Evolutionary conservation across 2,797 vertebrate species (phyloP), one percentile per base, ranked within the genome.

Genomic region (Heterohyrax brucei): DNA sequence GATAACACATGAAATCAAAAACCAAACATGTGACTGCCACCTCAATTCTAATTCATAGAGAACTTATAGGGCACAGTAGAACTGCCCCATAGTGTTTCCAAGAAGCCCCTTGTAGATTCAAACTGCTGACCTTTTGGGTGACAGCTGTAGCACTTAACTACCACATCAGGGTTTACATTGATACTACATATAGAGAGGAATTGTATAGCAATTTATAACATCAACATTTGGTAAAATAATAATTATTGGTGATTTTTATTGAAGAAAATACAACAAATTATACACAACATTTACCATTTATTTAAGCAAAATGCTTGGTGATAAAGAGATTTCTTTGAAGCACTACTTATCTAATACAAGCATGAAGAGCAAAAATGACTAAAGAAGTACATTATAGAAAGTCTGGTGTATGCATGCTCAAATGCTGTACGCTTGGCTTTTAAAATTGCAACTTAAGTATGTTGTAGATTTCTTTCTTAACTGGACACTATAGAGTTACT

Each of bases 211-310:
- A 79, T 30, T 19, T 12, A 30, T 89, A 66, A 68, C 21, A 44
- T 44, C 12, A 24, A 26, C 33, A 72, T 78, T 92, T 93, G 53
- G 21, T 75, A 82, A 93, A 89, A 86, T 76, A 94, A 76, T 46
- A 86, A 56, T 87, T 88, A 85, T 94, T 76, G 61, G 61, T 75
- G 48, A 73, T 59, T 84, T 89, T 50, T 7, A 26, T 30, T 81
- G 26, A 33, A 88, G 73, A 62, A 84, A 87, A 39, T 39, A 18
- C 73, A 90, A 84, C 44, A 22, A 9, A 10, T 70, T n/a, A 4
- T 14, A 39, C 22, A 70, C 66, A 24, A 33, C 50, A 76, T 46
- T 92, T 89, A 26, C 10, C 44, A 89, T 70, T 84, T 93, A 90
- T 50, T 73, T 72, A 87, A 92, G 44, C 10, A 62, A 56, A 86